phyloP scores from a whole-genome alignment of 2,888 invertebrate species.

The Aleiodes leptofemur region DNA sequence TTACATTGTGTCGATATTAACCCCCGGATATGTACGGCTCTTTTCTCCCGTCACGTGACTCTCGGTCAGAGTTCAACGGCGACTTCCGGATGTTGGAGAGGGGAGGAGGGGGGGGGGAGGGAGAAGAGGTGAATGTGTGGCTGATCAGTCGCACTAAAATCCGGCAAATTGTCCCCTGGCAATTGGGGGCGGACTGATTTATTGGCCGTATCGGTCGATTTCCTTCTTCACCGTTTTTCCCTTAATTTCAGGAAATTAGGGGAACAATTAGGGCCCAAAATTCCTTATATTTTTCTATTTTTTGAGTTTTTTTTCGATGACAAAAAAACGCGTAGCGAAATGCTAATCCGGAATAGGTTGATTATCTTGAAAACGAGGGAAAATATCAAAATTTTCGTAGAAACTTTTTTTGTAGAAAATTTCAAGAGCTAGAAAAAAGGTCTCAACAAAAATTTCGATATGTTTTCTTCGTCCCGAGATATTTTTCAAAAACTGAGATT shows the following conservation, averaged over 20 bases:
- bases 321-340: not conserved
- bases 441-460: too few relatives aligned
- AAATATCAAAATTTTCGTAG: too few relatives aligned
- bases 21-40: slow-evolving; percentile 19
- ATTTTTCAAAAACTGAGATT: too few relatives aligned
- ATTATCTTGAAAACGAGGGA: not conserved
- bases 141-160: slow-evolving; percentile 33
- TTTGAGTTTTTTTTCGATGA: not conserved
- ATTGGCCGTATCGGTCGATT: not conserved
- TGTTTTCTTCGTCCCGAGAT: too few relatives aligned
- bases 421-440: too few relatives aligned
- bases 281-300: not conserved
- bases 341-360: not conserved
- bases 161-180: slow-evolving; percentile 34
- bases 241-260: not conserved
- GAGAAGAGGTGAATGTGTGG: slow-evolving; percentile 9
- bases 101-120: too few relatives aligned
- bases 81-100: not conserved
- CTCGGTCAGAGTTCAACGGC: slow-evolving; percentile 26
- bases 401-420: too few relatives aligned
- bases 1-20: slow-evolving; percentile 23
- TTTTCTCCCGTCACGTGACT: slow-evolving; percentile 29
- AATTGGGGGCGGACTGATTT: slow-evolving; percentile 31
- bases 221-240: not conserved
- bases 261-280: not conserved